Evolutionary conservation across 2,113 vertebrate species (phyloP).

Genomic region (Microcebus lehilahytsara): DNA sequence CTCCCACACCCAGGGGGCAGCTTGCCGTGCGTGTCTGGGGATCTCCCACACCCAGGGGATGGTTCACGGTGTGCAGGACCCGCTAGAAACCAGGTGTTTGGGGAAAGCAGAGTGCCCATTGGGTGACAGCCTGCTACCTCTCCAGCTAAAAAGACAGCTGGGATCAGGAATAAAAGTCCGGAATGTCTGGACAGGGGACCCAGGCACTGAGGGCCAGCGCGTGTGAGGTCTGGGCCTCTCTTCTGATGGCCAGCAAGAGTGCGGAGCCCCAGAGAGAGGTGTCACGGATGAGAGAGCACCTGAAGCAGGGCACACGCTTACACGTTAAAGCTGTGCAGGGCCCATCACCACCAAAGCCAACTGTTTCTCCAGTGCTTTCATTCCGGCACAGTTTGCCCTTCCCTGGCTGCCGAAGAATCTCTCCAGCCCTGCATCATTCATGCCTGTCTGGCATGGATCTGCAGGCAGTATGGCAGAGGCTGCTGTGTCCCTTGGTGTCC

Average conservation of each 20-base stretch:
- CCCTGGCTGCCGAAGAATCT: not conserved
- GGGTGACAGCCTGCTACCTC: not conserved
- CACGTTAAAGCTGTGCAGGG: not conserved
- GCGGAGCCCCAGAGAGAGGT: not conserved
- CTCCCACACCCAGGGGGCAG: too few species aligned
- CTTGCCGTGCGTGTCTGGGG: too few species aligned
- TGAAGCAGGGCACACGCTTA: not conserved
- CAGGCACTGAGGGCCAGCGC: not conserved
- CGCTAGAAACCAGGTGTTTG: not conserved
- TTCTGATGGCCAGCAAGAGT: not conserved
- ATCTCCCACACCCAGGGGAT: too few species aligned
- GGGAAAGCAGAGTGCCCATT: not conserved
- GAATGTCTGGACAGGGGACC: not conserved
- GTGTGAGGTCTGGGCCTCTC: not conserved
- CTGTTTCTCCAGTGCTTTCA: rapidly evolving
- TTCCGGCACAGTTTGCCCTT: rapidly evolving
- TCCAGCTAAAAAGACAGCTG: not conserved
- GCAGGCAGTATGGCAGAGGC: too few species aligned
- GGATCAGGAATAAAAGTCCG: not conserved
- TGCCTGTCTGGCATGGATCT: too few species aligned
- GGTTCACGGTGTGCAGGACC: not conserved
- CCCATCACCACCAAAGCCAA: not conserved
- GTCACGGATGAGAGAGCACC: not conserved
- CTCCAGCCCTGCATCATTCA: not conserved
- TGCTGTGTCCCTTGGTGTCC: too few species aligned